phyloP scores from a whole-genome alignment of 2,888 invertebrate genomes.

The Leptopterna dolabrata region DNA sequence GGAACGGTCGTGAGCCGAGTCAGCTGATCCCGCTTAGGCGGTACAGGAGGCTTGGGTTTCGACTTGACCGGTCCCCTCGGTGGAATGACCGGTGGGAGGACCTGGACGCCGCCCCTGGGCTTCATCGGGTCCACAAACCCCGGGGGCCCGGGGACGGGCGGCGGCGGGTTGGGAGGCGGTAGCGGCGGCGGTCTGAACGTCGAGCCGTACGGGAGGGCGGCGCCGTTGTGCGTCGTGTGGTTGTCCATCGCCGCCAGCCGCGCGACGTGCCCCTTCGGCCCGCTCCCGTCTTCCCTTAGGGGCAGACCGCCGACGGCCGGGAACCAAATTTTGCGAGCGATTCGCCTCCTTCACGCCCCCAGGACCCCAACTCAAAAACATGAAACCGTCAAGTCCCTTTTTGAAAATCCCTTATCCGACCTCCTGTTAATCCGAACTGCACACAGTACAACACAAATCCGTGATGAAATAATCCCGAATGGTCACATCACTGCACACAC shows the following conservation, averaged over 20 bases:
- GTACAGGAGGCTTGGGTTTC: constrained; percentile 63
- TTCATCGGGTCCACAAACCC: constrained; percentile 26
- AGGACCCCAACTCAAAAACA: constrained; percentile 10
- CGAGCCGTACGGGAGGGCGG: constrained; percentile 51
- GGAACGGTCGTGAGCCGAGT: constrained; percentile 63
- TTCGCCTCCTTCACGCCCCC: constrained; percentile 12
- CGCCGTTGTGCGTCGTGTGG: constrained; percentile 40
- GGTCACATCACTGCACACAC: constrained; percentile 49
- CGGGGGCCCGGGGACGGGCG: background rate
- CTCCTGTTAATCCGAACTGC: background rate
- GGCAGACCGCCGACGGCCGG: constrained; percentile 64
- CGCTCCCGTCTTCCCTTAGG: constrained; percentile 62
- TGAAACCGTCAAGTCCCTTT: background rate
- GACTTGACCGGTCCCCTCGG: constrained; percentile 53
- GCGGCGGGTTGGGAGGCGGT: constrained; percentile 18
- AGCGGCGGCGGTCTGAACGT: constrained; percentile 49
- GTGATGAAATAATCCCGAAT: background rate
- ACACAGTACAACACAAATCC: background rate
- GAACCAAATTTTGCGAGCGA: constrained; percentile 64
- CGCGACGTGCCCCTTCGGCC: constrained; percentile 57
- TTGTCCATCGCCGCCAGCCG: constrained; percentile 58
- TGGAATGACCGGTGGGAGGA: constrained; percentile 61
- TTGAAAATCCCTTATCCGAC: background rate
- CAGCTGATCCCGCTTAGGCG: constrained; percentile 63
- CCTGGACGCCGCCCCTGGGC: constrained; percentile 61